Conservation (phyloP, 2,113 vertebrate genomes). For the Numenius arquata region DNA sequence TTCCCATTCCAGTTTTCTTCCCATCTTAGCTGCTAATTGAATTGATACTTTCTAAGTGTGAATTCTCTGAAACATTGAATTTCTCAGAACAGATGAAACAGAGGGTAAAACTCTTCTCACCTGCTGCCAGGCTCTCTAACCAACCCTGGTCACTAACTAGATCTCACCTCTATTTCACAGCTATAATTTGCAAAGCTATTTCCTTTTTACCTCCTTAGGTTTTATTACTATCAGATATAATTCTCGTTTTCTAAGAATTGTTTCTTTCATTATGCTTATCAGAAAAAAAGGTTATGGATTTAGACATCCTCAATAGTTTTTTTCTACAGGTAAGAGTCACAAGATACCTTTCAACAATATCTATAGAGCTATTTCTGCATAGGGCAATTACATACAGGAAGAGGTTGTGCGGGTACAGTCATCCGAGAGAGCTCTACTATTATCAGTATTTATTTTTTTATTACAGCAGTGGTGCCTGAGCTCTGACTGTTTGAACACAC, state of each 20-base stretch:
- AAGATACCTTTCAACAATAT: not conserved
- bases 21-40: not conserved
- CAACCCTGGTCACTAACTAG: not conserved
- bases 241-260: not conserved
- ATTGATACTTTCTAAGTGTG: not conserved
- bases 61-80: not conserved
- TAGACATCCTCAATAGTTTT: not conserved
- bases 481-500: not conserved
- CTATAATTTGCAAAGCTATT: not conserved
- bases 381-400: not conserved
- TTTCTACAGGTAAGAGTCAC: conserved; percentile 7
- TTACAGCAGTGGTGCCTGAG: not conserved
- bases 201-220: not conserved
- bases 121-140: not conserved
- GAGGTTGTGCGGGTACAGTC: not conserved
- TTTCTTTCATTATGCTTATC: not conserved
- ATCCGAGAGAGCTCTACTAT: not conserved
- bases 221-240: conserved; percentile 13
- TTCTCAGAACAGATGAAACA: not conserved
- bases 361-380: not conserved
- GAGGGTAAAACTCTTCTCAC: not conserved
- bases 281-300: not conserved
- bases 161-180: not conserved
- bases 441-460: not conserved
- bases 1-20: not conserved